These are phyloP conservation scores for Deroplatys truncata DNA, from an alignment of 2,888 invertebrate species.

Conservation along the genomic window DNA sequence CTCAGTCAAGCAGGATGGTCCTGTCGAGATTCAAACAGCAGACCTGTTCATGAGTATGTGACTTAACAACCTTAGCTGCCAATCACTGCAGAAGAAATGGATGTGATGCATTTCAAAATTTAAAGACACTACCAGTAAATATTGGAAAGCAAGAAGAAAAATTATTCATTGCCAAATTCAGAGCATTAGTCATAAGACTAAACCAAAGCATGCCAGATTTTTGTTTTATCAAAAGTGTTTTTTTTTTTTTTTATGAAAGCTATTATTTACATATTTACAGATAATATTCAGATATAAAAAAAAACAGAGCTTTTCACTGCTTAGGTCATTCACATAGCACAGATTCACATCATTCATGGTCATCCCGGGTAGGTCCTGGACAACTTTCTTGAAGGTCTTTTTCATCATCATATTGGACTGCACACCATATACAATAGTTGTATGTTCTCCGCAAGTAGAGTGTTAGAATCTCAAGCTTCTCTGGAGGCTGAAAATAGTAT, in stretches of 20 bases:
- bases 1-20: too few relatives aligned
- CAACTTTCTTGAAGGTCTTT: conserved; percentile 59
- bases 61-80: too few relatives aligned
- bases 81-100: too few relatives aligned
- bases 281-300: too few relatives aligned
- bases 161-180: too few relatives aligned
- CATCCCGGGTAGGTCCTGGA: conserved; percentile 60
- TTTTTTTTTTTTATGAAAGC: background rate
- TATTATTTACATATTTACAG: background rate
- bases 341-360: conserved; percentile 49
- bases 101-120: too few relatives aligned
- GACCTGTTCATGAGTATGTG: too few relatives aligned
- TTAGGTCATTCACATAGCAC: background rate
- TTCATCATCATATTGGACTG: conserved; percentile 58
- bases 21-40: too few relatives aligned
- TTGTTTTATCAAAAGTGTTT: background rate
- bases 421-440: conserved; percentile 78
- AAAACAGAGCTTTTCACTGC: background rate
- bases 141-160: too few relatives aligned
- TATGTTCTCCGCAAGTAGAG: conserved; percentile 65
- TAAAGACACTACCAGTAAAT: too few relatives aligned
- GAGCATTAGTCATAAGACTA: too few relatives aligned
- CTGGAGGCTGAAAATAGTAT: conserved; percentile 42
- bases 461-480: conserved; percentile 59
- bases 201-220: too few relatives aligned